phyloP scores from a whole-genome alignment of 2,113 vertebrate genomes.

The Campylomormyrus numenius region DNA sequence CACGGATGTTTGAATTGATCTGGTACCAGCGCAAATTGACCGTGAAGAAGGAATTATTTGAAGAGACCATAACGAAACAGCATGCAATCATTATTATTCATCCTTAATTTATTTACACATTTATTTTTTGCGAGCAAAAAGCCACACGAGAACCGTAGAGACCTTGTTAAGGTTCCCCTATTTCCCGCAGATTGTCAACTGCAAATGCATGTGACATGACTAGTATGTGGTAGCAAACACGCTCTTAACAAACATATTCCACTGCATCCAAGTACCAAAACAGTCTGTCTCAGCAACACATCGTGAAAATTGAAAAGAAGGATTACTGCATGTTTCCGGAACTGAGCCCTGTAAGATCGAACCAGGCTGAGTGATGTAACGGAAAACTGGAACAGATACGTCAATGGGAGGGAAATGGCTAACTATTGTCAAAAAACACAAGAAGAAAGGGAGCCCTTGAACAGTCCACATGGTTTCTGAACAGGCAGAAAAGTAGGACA shows the following conservation, averaged over 20 bases:
- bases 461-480: neutral
- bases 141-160: neutral
- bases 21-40: neutral
- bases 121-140: neutral
- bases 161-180: neutral
- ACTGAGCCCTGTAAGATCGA: neutral
- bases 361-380: neutral
- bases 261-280: neutral
- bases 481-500: neutral
- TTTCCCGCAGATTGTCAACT: neutral
- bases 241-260: neutral
- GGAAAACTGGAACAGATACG: neutral
- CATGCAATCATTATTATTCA: slow-evolving; percentile 10
- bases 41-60: slow-evolving; percentile 4
- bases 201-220: neutral
- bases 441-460: neutral
- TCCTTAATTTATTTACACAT: neutral
- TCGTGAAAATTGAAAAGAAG: neutral
- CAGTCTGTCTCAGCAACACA: neutral
- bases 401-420: neutral
- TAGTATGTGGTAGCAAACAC: neutral
- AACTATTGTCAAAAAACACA: neutral
- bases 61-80: neutral
- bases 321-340: neutral
- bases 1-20: slow-evolving; percentile 13